phyloP scores from a whole-genome alignment of 2,113 vertebrate genomes.

The Hirundichthys speculiger region DNA sequence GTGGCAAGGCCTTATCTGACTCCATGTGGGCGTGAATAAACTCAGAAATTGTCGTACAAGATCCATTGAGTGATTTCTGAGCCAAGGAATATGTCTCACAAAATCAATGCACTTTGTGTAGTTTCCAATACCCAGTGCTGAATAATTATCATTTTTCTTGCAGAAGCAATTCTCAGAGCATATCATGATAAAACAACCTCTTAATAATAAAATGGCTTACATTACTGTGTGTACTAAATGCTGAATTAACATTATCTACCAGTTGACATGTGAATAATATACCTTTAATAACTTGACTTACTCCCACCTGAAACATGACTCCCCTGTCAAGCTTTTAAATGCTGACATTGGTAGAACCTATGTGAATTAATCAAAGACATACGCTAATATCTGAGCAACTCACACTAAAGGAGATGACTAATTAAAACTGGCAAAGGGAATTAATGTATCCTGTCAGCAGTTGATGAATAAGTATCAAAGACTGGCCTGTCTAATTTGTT shows the following conservation, averaged over 20 bases:
- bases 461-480: constrained; percentile 68
- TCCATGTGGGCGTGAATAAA: constrained; percentile 18
- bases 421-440: constrained; percentile 67
- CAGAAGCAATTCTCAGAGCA: neutral
- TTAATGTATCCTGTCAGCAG: constrained; percentile 66
- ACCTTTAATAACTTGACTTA: constrained; percentile 48
- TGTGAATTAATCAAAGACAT: constrained; percentile 65
- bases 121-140: neutral
- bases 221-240: constrained; percentile 19
- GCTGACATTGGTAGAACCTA: constrained; percentile 60
- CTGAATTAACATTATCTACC: constrained; percentile 52
- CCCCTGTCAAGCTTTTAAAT: constrained; percentile 50
- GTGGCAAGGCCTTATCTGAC: constrained; percentile 15
- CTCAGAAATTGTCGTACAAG: constrained; percentile 15
- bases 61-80: constrained; percentile 17
- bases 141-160: neutral
- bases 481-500: constrained; percentile 46
- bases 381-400: constrained; percentile 34
- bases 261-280: constrained; percentile 58
- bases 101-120: constrained; percentile 11
- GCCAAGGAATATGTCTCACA: neutral
- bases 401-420: constrained; percentile 49
- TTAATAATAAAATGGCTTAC: constrained; percentile 3
- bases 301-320: constrained; percentile 54
- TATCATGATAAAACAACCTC: neutral